A percentile compares a stretch with the other conserved stretches of the same genome.
These are phyloP conservation scores for Melangyna quadrimaculata DNA, from an alignment of 2,888 invertebrate genomes.

Conservation along the genomic window DNA sequence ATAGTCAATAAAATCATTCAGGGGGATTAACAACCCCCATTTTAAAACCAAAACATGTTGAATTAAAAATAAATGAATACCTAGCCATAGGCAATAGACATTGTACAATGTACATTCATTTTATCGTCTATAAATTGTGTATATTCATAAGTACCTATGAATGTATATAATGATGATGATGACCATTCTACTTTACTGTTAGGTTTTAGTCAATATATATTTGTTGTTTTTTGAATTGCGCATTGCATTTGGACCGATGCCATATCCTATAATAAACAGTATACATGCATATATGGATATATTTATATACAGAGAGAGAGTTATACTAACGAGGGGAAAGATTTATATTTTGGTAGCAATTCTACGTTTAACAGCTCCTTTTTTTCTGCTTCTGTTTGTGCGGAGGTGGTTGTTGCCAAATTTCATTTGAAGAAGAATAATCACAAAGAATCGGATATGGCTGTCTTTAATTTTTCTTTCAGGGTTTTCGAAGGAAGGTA, in stretches of 20 bases:
- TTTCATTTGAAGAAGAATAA: constrained; percentile 13
- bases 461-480: constrained; percentile 4
- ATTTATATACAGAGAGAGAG: not conserved
- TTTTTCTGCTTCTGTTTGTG: not conserved
- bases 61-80: not conserved
- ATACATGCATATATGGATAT: not conserved
- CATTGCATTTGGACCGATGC: constrained; percentile 47
- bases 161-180: not conserved
- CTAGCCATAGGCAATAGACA: not conserved
- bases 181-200: not conserved
- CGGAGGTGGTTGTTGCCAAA: constrained; percentile 14
- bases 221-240: constrained; percentile 30
- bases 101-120: not conserved
- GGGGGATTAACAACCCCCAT: not conserved
- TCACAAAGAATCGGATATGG: not conserved
- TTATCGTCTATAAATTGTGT: not conserved
- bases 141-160: not conserved
- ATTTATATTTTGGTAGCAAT: constrained; percentile 20
- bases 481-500: not conserved
- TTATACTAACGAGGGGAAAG: not conserved
- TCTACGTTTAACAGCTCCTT: constrained; percentile 13
- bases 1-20: constrained; percentile 4
- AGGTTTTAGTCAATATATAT: not conserved
- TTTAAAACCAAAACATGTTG: constrained; percentile 13
- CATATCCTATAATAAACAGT: constrained; percentile 10